A percentile compares a stretch with the other conserved stretches of the same genome.
Evolutionary conservation across 2,113 vertebrate genomes (phyloP).

Genomic region (Prunella himalayana): DNA sequence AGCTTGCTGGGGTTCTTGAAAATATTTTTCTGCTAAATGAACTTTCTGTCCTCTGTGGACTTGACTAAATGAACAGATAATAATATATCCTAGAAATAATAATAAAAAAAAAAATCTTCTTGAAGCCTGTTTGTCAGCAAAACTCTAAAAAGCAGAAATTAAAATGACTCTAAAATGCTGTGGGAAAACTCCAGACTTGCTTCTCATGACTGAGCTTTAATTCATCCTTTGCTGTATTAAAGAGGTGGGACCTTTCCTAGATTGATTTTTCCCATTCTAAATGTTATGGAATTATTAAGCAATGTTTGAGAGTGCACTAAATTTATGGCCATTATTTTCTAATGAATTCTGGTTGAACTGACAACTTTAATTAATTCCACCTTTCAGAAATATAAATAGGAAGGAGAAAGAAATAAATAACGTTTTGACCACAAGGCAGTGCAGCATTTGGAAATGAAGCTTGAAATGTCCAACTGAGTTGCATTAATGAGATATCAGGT

Average conservation of each 20-base stretch:
- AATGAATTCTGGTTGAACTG: constrained; percentile 46
- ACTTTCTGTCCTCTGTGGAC: neutral
- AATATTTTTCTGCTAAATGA: neutral
- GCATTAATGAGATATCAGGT: neutral
- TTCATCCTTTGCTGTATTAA: neutral
- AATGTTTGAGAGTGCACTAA: neutral
- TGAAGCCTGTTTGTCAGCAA: neutral
- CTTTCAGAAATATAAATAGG: neutral
- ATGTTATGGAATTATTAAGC: constrained; percentile 46
- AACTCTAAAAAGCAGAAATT: neutral
- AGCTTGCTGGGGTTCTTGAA: neutral
- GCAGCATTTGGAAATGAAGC: neutral
- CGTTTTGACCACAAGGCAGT: neutral
- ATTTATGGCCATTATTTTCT: constrained; percentile 37
- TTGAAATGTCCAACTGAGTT: neutral
- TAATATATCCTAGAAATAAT: neutral
- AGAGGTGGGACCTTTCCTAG: neutral
- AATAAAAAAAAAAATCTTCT: neutral
- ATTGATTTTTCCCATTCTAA: constrained; percentile 25
- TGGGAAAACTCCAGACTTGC: neutral
- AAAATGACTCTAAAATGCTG: neutral
- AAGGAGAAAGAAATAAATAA: neutral
- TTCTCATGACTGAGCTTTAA: neutral
- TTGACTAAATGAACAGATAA: neutral
- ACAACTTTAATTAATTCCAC: constrained; percentile 49